Evolutionary conservation across 53 echinoderm and acorn worm species (phyloP), one percentile per base, ranked within the genome.

Genomic region (Luidia sarsii): DNA sequence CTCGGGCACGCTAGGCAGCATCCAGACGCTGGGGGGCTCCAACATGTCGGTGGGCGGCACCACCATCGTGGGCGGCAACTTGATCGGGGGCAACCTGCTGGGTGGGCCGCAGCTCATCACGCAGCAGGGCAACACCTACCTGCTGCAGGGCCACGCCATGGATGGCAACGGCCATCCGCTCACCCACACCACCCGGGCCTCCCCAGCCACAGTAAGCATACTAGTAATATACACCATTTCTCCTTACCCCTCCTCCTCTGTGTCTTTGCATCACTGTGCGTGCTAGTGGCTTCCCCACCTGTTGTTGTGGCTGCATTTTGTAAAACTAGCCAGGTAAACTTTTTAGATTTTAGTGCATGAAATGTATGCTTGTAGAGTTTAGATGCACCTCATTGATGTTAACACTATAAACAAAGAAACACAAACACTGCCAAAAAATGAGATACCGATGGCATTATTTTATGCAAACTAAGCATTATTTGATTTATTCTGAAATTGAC

Each of bases 171-270:
- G 87, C 10, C 99, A 94, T 66, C 99, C 99, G 23, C 80, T 99
- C 4, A 99, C 91, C 48, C 94, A 99, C 89, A 99, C 94, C 22
- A 99, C 99, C 18, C 75, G 99, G 56, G 99, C 99, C 74, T 99
- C 99, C 15, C 99, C 99, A 31, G 99, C 99, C 16, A 99, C 99
- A 66, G 99, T 99, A 82, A 99, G 99, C 83, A 70, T 60, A 69
- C 75, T 71, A 41, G 41, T 41, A 41, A 41, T 41, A 41, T 41
- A 11, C n/a, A n/a, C n/a, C n/a, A n/a, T n/a, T n/a, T n/a, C n/a
- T n/a, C n/a, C n/a, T n/a, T n/a, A n/a, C n/a, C n/a, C n/a, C n/a
- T n/a, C n/a, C n/a, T n/a, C n/a, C n/a, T n/a, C n/a, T n/a, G n/a
- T n/a, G n/a, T n/a, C n/a, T n/a, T n/a, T n/a, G n/a, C n/a, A n/a